Evolutionary conservation across 2,888 invertebrate genomes (phyloP).

Genomic region (Zhengitettix transpicula): DNA sequence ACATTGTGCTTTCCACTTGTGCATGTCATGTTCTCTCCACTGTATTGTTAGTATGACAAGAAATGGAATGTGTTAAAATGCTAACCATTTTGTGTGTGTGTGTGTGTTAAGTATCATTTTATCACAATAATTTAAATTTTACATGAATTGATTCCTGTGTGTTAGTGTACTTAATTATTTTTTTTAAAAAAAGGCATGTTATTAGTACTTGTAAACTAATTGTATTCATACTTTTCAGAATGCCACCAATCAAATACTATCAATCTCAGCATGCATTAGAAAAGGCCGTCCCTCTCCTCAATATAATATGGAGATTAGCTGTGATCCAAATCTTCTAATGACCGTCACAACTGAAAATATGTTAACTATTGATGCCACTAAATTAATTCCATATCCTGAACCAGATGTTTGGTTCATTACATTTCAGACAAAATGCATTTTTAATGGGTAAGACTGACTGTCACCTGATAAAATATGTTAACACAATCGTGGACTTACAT

Average conservation of each 20-base stretch:
- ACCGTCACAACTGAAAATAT: slow-evolving; percentile 14
- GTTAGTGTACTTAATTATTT: too few species aligned
- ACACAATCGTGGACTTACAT: too few species aligned
- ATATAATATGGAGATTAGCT: slow-evolving; percentile 18
- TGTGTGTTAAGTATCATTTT: too few species aligned
- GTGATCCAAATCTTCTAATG: slow-evolving; percentile 16
- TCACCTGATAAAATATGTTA: not conserved
- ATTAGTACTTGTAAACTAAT: too few species aligned
- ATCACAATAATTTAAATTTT: too few species aligned
- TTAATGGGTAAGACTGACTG: slow-evolving; percentile 22
- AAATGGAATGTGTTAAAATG: too few species aligned
- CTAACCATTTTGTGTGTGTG: too few species aligned
- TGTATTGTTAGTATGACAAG: too few species aligned
- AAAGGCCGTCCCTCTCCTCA: slow-evolving; percentile 21
- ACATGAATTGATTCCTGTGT: too few species aligned
- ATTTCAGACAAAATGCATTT: slow-evolving; percentile 24
- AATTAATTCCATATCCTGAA: slow-evolving; percentile 29
- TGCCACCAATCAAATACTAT: slow-evolving; percentile 17
- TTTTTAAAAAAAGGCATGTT: too few species aligned
- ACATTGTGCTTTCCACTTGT: too few species aligned
- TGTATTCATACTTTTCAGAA: slow-evolving; percentile 14
- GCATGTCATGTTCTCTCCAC: too few species aligned
- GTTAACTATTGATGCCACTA: slow-evolving; percentile 15
- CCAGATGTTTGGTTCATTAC: slow-evolving; percentile 29
- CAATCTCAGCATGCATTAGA: slow-evolving; percentile 23